Evolutionary conservation across 1,140 invertebrate genomes (phyloP).

Genomic region (Leguminivora glycinivorella): DNA sequence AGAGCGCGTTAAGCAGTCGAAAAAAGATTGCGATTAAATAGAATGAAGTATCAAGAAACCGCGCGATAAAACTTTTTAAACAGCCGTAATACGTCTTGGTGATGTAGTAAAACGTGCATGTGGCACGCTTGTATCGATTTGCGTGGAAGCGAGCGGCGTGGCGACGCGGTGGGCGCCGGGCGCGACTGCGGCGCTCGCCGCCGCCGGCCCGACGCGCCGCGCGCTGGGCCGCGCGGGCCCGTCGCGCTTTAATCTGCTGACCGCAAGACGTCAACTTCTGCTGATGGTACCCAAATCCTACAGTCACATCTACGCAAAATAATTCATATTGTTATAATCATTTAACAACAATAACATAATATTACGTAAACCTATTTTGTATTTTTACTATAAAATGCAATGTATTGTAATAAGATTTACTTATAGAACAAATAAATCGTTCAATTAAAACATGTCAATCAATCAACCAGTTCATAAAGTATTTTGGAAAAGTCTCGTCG

Average conservation of each 20-base stretch:
- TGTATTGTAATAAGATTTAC: too few relatives aligned
- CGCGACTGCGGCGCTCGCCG: conserved; percentile 56
- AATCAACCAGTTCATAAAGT: too few relatives aligned
- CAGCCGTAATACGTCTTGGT: conserved; percentile 54
- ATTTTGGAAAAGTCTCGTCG: too few relatives aligned
- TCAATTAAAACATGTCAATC: too few relatives aligned
- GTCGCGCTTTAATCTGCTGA: too few relatives aligned
- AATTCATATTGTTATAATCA: too few relatives aligned
- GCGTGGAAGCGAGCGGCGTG: conserved; percentile 46
- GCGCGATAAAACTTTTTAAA: conserved; percentile 56
- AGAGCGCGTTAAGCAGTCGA: background rate
- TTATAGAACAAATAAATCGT: too few relatives aligned
- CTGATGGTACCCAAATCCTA: background rate
- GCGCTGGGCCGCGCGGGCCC: background rate
- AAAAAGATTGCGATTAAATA: conserved; percentile 29
- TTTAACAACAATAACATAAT: too few relatives aligned
- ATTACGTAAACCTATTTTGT: too few relatives aligned
- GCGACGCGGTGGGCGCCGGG: conserved; percentile 52
- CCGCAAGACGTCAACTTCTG: too few relatives aligned
- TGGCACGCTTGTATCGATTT: conserved; percentile 61
- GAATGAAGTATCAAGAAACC: conserved; percentile 35
- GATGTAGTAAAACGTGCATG: conserved; percentile 51
- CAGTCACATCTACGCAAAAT: too few relatives aligned
- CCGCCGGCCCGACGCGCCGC: conserved; percentile 41
- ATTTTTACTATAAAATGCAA: too few relatives aligned